These are phyloP conservation scores for Trichosurus vulpecula DNA, from an alignment of 2,797 vertebrate species.

Conservation along the genomic window DNA sequence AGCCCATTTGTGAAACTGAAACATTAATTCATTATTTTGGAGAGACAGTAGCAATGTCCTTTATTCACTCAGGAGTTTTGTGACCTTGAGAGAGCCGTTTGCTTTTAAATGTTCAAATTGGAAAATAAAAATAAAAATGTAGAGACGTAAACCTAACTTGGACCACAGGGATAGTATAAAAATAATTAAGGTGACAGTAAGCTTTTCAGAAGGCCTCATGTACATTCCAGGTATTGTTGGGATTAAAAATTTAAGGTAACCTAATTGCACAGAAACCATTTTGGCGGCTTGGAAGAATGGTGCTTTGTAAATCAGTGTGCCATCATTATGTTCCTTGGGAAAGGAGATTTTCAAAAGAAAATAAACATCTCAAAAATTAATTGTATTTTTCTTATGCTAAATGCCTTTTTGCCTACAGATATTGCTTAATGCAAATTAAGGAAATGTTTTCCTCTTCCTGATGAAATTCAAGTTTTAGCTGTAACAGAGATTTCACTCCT, in stretches of 20 bases:
- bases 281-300: slow-evolving; percentile 46
- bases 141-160: not conserved
- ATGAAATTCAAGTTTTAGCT: slow-evolving; percentile 63
- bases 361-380: slow-evolving; percentile 69
- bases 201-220: slow-evolving; percentile 26
- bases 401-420: slow-evolving; percentile 61
- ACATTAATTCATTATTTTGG: not conserved
- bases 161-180: slow-evolving; percentile 1
- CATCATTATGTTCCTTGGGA: slow-evolving; percentile 60
- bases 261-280: slow-evolving; percentile 50
- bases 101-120: not conserved
- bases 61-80: not conserved
- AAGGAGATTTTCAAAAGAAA: slow-evolving; percentile 75
- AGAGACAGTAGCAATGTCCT: not conserved
- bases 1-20: slow-evolving; percentile 20
- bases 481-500: slow-evolving; percentile 49
- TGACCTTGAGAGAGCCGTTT: not conserved
- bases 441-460: slow-evolving; percentile 63
- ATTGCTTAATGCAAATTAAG: slow-evolving; percentile 75
- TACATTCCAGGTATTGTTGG: slow-evolving; percentile 25
- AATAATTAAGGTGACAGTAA: slow-evolving; percentile 36
- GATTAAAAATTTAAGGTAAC: slow-evolving; percentile 54
- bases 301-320: slow-evolving; percentile 66
- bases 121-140: slow-evolving; percentile 6
- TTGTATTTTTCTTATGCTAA: slow-evolving; percentile 75